These are phyloP conservation scores for Rhimphoctona megacephalus DNA, from an alignment of 2,888 invertebrate species.

Conservation along the genomic window DNA sequence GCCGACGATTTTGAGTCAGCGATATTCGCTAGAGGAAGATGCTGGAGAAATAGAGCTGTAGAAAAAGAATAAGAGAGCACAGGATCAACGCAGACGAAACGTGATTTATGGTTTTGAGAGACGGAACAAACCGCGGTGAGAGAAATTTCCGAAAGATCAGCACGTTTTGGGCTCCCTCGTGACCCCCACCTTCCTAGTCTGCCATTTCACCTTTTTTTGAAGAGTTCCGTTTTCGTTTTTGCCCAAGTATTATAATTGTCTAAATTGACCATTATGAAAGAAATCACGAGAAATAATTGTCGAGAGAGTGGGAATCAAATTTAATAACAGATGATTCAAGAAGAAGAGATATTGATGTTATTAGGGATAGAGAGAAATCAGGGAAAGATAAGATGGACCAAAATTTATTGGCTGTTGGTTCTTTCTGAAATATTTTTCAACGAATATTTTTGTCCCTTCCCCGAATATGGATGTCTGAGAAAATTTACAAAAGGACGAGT, in stretches of 20 bases:
- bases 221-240: constrained; percentile 18
- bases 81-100: constrained; percentile 9
- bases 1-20: background rate
- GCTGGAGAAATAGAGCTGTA: constrained; percentile 13
- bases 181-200: background rate
- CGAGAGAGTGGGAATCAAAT: constrained; percentile 41
- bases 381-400: background rate
- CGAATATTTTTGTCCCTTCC: background rate
- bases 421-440: background rate
- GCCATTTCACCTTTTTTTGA: constrained; percentile 19
- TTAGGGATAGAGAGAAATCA: constrained; percentile 1
- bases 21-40: background rate
- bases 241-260: constrained; percentile 5
- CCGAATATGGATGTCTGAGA: background rate
- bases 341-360: constrained; percentile 51
- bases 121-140: constrained; percentile 53
- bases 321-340: constrained; percentile 53
- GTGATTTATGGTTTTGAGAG: constrained; percentile 63
- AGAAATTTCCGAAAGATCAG: constrained; percentile 75
- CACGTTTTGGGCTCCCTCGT: constrained; percentile 31
- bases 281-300: constrained; percentile 46
- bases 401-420: background rate
- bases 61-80: background rate
- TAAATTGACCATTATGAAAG: constrained; percentile 20
- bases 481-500: background rate